Percentiles rank a stretch among this genome's conserved stretches.
Evolutionary conservation across 2,113 vertebrate species (phyloP).

Genomic region (Psammodynastes pulverulentus): DNA sequence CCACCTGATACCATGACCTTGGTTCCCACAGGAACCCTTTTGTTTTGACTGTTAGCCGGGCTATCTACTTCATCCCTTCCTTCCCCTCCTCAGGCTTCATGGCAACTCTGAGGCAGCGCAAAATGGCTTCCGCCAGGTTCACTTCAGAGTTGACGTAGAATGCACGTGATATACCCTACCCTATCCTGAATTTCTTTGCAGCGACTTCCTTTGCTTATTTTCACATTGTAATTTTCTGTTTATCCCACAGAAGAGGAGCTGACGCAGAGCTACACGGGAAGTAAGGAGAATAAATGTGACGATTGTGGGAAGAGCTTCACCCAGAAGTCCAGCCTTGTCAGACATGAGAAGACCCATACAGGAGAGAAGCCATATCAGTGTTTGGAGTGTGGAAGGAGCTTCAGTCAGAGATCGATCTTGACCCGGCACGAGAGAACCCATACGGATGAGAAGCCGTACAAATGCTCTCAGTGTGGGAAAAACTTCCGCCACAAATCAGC

Average conservation of each 20-base stretch:
- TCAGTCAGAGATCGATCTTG: conserved; percentile 2
- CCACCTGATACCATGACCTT: no score
- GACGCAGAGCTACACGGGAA: background rate
- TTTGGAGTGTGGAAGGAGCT: background rate
- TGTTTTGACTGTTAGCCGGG: no score
- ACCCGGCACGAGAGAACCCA: conserved; percentile 1
- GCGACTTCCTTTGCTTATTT: background rate
- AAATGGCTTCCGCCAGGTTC: no score
- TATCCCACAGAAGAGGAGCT: background rate
- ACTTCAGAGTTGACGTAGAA: no score
- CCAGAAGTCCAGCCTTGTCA: background rate
- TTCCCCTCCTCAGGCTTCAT: no score
- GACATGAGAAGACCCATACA: conserved; percentile 7
- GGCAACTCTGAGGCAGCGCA: no score
- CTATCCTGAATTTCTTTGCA: background rate
- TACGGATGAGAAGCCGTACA: background rate
- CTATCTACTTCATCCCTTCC: no score
- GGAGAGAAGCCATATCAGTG: conserved; percentile 13
- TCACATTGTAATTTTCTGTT: background rate
- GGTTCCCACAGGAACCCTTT: no score
- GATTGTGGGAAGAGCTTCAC: conserved; percentile 17
- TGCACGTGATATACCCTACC: background rate
- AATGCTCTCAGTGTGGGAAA: conserved; percentile 7
- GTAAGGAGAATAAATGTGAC: conserved; percentile 3
- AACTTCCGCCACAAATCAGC: conserved; percentile 13